Evolutionary conservation across 2,113 vertebrate species (phyloP).

Genomic region (Aegithalos caudatus): DNA sequence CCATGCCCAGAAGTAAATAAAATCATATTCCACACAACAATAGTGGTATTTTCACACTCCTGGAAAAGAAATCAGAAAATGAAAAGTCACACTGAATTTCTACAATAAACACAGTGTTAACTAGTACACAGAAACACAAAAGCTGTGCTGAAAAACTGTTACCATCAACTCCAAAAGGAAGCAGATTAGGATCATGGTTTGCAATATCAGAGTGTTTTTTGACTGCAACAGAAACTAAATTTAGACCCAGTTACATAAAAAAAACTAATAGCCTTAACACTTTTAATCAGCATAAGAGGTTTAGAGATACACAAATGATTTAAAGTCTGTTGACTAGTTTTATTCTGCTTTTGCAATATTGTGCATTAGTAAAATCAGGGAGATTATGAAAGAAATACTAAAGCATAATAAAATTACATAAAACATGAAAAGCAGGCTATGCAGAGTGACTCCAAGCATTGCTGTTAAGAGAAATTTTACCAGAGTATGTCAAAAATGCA

Average conservation of each 20-base stretch:
- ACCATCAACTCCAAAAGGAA: not conserved
- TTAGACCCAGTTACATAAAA: constrained; percentile 70
- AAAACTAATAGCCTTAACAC: constrained; percentile 68
- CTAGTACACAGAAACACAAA: not conserved
- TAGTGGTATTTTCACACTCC: not conserved
- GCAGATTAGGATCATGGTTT: constrained; percentile 8
- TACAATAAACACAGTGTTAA: not conserved
- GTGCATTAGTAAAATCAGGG: constrained; percentile 66
- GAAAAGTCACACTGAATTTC: not conserved
- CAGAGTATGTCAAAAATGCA: not conserved
- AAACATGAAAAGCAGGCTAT: constrained; percentile 23
- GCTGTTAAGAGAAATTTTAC: not conserved
- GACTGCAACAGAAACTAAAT: constrained; percentile 61
- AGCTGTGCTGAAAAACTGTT: not conserved
- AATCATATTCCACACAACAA: not conserved
- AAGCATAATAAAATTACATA: constrained; percentile 57
- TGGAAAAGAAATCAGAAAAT: not conserved
- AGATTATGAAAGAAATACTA: constrained; percentile 56
- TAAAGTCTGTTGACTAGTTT: constrained; percentile 59
- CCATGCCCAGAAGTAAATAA: not conserved
- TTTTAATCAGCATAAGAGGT: constrained; percentile 71
- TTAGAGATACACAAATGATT: constrained; percentile 67
- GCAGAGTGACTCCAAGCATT: not conserved
- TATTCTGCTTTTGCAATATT: constrained; percentile 68
- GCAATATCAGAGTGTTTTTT: constrained; percentile 17